A percentile compares a stretch with the other conserved stretches of the same genome.
Conservation (phyloP, 30 jellyfish, hydroid and myxozoan species). For the Pelagia noctiluca region DNA sequence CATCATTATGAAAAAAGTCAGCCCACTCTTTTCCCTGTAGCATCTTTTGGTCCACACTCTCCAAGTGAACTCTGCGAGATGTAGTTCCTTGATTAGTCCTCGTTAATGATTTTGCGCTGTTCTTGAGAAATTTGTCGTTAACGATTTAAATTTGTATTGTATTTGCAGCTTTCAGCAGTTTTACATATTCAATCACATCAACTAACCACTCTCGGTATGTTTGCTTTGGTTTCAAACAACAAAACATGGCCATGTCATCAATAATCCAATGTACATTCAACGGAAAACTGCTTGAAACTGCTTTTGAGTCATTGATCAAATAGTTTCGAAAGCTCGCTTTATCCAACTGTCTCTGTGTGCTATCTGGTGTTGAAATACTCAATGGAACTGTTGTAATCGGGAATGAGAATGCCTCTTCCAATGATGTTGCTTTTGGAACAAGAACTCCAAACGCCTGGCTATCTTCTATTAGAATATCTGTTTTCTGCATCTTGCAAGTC, state of each 20-base stretch:
- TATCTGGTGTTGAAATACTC: not conserved
- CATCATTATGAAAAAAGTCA: constrained; percentile 14
- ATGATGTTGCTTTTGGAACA: not conserved
- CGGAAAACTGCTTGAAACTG: constrained; percentile 17
- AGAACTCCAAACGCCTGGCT: not conserved
- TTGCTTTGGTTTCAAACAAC: constrained; percentile 13
- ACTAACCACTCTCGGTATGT: not conserved
- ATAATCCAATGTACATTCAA: constrained; percentile 42
- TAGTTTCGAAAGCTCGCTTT: not conserved
- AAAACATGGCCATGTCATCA: constrained; percentile 32
- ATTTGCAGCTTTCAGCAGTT: not conserved
- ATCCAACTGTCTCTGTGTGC: not conserved
- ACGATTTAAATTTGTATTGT: constrained; percentile 11
- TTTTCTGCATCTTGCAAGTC: not conserved
- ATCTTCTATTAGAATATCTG: not conserved
- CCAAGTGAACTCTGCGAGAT: constrained; percentile 14
- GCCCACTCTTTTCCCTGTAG: constrained; percentile 29
- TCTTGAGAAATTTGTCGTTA: not conserved
- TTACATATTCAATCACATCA: not conserved
- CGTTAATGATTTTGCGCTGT: constrained; percentile 27
- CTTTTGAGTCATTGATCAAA: constrained; percentile 20
- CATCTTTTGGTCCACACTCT: constrained; percentile 40
- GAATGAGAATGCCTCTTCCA: not conserved
- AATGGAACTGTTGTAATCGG: not conserved
- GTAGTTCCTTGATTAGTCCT: constrained; percentile 28